Conservation (phyloP, 53 echinoderm and acorn worm species). For the Luidia sarsii region DNA sequence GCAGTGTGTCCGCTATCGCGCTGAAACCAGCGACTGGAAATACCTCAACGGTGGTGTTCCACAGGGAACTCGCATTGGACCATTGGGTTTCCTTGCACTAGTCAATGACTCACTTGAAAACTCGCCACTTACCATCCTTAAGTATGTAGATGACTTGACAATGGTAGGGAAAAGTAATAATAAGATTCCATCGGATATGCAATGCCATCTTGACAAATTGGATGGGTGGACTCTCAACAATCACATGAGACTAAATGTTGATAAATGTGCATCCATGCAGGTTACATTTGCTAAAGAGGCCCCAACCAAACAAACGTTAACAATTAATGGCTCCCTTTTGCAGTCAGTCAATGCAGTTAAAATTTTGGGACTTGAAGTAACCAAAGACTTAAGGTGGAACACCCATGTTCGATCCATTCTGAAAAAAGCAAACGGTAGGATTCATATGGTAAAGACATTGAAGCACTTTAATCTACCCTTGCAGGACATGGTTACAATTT, state of each 20-base stretch:
- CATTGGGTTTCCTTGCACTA: conserved; percentile 26
- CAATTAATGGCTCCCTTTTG: not conserved
- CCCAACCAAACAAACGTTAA: not conserved
- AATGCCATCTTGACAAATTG: not conserved
- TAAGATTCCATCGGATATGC: conserved; percentile 10
- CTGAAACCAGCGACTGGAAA: conserved; percentile 7
- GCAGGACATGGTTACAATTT: conserved; percentile 25
- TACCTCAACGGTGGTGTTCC: conserved; percentile 33
- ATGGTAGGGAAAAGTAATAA: not conserved
- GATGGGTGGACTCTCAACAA: not conserved
- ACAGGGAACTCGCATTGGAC: conserved; percentile 50
- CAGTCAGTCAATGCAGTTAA: not conserved
- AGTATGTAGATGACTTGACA: not conserved
- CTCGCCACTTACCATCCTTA: not conserved
- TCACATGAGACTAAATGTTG: not conserved
- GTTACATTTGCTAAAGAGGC: not conserved
- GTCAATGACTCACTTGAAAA: conserved; percentile 35
- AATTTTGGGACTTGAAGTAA: conserved; percentile 6
- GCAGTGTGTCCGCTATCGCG: conserved; percentile 27
- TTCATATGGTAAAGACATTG: conserved; percentile 10
- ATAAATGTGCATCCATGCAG: conserved; percentile 2
- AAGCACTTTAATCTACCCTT: conserved; percentile 41
- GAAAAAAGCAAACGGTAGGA: conserved; percentile 22
- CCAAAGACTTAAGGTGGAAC: conserved; percentile 7
- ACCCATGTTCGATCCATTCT: conserved; percentile 6